Conservation (phyloP, 2,888 invertebrate genomes). For the Eustalomyia histrio region DNA sequence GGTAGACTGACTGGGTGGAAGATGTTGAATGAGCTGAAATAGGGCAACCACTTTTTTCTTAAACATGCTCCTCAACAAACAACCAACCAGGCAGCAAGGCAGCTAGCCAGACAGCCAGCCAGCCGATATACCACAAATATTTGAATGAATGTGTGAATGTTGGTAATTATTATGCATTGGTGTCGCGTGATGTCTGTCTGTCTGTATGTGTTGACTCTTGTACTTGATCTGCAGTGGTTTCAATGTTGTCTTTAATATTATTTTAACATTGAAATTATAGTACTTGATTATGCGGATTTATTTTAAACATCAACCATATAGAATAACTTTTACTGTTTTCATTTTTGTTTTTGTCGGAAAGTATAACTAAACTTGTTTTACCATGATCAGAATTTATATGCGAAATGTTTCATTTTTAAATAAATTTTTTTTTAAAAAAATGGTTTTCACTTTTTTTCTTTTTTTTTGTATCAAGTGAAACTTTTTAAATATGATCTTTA, state of each 20-base stretch:
- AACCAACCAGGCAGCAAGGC: neutral
- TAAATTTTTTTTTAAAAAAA: conserved; percentile 35
- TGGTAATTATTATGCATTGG: conserved; percentile 68
- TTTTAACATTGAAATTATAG: conserved; percentile 62
- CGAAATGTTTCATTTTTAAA: conserved; percentile 55
- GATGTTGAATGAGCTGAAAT: conserved; percentile 26
- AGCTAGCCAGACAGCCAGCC: neutral
- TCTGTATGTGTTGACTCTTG: conserved; percentile 4
- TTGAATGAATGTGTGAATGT: neutral
- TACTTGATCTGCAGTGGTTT: conserved; percentile 42
- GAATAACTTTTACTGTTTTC: conserved; percentile 60
- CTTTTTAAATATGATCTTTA: conserved; percentile 45
- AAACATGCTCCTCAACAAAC: no score
- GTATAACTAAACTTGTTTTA: conserved; percentile 58
- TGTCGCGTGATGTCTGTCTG: conserved; percentile 65
- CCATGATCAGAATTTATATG: conserved; percentile 58
- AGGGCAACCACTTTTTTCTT: conserved; percentile 58
- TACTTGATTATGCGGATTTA: conserved; percentile 62
- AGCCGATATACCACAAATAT: conserved; percentile 14
- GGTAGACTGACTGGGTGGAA: conserved; percentile 21
- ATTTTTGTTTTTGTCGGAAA: conserved; percentile 36
- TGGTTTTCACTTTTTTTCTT: conserved; percentile 55
- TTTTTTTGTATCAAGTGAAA: conserved; percentile 51
- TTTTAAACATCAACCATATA: conserved; percentile 40
- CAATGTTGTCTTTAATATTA: conserved; percentile 23